Base-by-base conservation (phyloP, 2,797 vertebrate species). In the Sandelia bainsii region DNA sequence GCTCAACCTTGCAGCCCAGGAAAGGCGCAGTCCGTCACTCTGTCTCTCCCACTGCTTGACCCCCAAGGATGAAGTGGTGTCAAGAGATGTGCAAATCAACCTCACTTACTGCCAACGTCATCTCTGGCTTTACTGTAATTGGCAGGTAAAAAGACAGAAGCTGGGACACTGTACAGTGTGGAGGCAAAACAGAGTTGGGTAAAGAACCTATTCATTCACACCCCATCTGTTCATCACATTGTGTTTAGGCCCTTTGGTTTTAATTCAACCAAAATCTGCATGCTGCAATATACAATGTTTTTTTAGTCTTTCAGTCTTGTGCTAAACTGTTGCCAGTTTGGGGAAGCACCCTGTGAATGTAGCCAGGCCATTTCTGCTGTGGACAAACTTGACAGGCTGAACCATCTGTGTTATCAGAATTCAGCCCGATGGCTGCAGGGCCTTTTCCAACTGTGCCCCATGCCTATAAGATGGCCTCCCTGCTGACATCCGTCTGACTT, bases 1-100 rank as follows among this genome's bases (percentile, higher is more conserved):
- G 89, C 78, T 87, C 64, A 19, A 75, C 72, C 79, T 81, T 62
- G 75, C 67, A 76, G 72, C 49, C 42, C 52, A 13, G 66, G 50
- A 67, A 71, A 80, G 70, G 59, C 64, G 69, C 29, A n/a, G 42
- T 53, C 59, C 19, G 14, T 63, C 68, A 4, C 49, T 48, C 52
- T 17, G 29, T 22, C 66, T 42, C 61, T 74, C 37, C 56, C 34
- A 39, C 40, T 17, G 69, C 73, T 80, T 51, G 56, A 65, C 69
- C 56, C 60, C 48, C 13, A 1, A 23, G 53, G 52, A 72, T 39
- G 69, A 83, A 56, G 48, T 45, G 25, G 32, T 61, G 86, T 81
- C 82, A 81, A 75, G 77, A 79, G 71, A 85, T 62, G 78, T 48
- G 61, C 34, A 19, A 70, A 62, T 61, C 27, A 52, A 54, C 56